Percentiles rank a stretch among this genome's conserved stretches.
Conservation (phyloP, 2,797 vertebrate species). For the Takifugu rubripes region DNA sequence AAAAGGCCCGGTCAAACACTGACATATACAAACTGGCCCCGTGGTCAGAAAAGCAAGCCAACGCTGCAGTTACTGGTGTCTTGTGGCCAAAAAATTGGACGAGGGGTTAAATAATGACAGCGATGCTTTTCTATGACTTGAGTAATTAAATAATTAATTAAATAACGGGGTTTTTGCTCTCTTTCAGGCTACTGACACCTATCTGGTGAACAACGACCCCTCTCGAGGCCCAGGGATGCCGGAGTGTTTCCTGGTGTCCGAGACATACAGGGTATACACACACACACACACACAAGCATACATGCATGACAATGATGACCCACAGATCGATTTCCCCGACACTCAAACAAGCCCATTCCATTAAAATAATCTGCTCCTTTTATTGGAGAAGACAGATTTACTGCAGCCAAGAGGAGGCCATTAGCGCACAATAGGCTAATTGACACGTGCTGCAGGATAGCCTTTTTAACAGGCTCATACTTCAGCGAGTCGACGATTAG, state of each 20-base stretch:
- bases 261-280: slow-evolving; percentile 78
- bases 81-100: neutral
- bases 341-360: slow-evolving; percentile 24
- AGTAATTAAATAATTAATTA: neutral
- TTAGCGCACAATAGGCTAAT: slow-evolving; percentile 19
- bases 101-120: neutral
- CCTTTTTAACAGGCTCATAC: slow-evolving; percentile 12
- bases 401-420: neutral
- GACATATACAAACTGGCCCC: no score
- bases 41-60: neutral
- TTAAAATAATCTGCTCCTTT: slow-evolving; percentile 13
- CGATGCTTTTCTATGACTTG: neutral
- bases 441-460: slow-evolving; percentile 16
- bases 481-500: neutral
- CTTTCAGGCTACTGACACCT: slow-evolving; percentile 80
- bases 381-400: slow-evolving; percentile 17
- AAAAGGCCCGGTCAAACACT: no score
- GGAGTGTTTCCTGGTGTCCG: slow-evolving; percentile 82
- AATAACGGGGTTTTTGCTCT: slow-evolving; percentile 23
- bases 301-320: slow-evolving; percentile 3
- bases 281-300: slow-evolving; percentile 16
- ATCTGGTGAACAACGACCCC: slow-evolving; percentile 81
- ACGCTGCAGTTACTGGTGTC: neutral
- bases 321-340: slow-evolving; percentile 29
- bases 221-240: slow-evolving; percentile 79